These are phyloP conservation scores for Serranus cabrilla DNA, from an alignment of 2,797 vertebrate species.

Conservation along the genomic window DNA sequence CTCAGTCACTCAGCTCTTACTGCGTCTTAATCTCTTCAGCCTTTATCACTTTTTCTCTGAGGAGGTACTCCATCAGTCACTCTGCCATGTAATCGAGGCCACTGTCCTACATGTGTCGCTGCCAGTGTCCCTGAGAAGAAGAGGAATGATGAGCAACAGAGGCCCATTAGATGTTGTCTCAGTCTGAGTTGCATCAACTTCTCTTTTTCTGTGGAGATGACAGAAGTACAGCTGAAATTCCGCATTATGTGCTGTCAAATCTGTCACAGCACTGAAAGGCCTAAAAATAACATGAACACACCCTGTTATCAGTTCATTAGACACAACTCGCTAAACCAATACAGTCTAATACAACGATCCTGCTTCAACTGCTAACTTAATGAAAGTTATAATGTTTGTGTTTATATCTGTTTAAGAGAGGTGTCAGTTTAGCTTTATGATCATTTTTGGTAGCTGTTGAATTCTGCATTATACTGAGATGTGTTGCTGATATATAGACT, in stretches of 20 bases:
- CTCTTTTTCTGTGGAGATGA: constrained; percentile 30
- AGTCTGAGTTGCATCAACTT: constrained; percentile 28
- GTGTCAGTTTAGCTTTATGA: not conserved
- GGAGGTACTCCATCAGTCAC: constrained; percentile 40
- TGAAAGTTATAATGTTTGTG: not conserved
- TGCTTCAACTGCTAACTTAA: not conserved
- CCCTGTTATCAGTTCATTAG: not conserved
- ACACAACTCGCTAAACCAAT: not conserved
- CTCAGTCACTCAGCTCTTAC: constrained; percentile 36
- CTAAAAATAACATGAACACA: constrained; percentile 11
- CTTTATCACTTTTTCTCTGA: constrained; percentile 44
- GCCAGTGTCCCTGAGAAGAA: constrained; percentile 31
- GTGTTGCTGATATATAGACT: not conserved
- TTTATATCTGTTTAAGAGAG: not conserved
- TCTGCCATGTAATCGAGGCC: constrained; percentile 47
- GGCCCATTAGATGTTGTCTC: constrained; percentile 16
- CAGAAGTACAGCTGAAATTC: constrained; percentile 15
- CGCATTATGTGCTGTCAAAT: not conserved
- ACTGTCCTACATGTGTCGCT: constrained; percentile 41
- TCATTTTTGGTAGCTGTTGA: not conserved
- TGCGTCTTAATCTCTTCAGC: constrained; percentile 29
- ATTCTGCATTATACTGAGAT: not conserved
- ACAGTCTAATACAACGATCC: not conserved
- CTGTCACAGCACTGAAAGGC: not conserved
- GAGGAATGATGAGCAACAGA: constrained; percentile 29